Conservation (phyloP, 2,797 vertebrate genomes). For the Coendou prehensilis region DNA sequence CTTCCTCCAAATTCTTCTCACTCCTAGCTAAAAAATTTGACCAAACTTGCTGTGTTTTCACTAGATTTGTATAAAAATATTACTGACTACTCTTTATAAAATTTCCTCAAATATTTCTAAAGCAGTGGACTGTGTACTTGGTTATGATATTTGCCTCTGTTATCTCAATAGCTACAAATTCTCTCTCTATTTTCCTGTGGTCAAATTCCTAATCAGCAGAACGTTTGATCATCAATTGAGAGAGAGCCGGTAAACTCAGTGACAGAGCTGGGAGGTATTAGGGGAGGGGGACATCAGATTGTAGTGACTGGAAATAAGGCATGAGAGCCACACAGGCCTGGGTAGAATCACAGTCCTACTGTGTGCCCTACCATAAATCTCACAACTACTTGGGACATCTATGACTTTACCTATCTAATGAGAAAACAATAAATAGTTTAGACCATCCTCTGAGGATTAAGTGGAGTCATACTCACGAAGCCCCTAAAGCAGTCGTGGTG, state of each 20-base stretch:
- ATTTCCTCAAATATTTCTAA: conserved; percentile 1
- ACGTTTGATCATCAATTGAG: background rate
- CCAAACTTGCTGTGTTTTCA: background rate
- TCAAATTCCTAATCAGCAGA: background rate
- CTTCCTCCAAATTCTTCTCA: background rate
- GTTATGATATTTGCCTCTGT: background rate
- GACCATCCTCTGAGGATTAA: background rate
- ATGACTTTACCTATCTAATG: background rate
- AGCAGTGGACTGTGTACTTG: background rate
- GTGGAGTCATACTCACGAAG: background rate
- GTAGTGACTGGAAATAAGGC: background rate
- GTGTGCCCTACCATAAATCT: background rate
- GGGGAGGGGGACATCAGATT: background rate
- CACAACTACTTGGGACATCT: background rate
- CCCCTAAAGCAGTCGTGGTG: background rate
- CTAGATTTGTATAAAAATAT: background rate
- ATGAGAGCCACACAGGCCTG: background rate
- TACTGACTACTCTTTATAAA: background rate
- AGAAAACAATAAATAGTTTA: background rate
- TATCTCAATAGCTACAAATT: background rate
- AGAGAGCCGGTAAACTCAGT: background rate
- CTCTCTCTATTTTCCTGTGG: background rate
- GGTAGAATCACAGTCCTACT: background rate
- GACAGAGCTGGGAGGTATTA: background rate
- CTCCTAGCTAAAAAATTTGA: background rate